Base-by-base conservation (phyloP, 2,113 vertebrate genomes). In the Stegastes partitus region DNA sequence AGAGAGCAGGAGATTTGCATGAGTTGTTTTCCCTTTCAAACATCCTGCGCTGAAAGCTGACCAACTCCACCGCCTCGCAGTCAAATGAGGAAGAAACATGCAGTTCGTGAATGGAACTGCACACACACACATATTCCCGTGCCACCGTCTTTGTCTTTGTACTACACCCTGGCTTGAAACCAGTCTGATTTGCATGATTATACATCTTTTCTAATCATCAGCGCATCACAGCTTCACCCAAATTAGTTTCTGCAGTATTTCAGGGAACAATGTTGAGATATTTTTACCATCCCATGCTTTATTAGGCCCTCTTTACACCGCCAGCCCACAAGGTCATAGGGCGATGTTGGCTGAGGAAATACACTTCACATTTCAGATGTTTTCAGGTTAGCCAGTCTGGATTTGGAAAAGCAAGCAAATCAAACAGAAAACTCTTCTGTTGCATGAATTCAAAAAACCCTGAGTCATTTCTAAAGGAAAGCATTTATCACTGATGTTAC, bases 21-120 rank as follows among this genome's bases (percentile, higher is more conserved):
- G 82, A 56, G 42, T 50, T 71, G 87, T 68, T 95, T 94, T 95
- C 79, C 91, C 90, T 93, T 91, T 93, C 92, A 94, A 94, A 94
- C 81, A 63, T 79, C 71, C 74, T 78, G 71, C 65, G 74, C 11
- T 2, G 65, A 25, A 53, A 61, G 21, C 42, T 68, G 75, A 37
- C 56, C 78, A 68, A 51, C 45, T 51, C 11, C 44, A 51, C 74
- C 63, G 50, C 64, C 83, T 76, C 58, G 16, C 77, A 92, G 85
- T 82, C 92, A 92, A 93, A 92, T 89, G 45, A 84, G 74, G 37
- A 44, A 26, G 39, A 64, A 77, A 55, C 34, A 77, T 64, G 68
- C 77, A 70, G 55, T 63, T 77, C 50, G 39, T 49, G 10, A 65
- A 50, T 37, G 11, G 23, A 82, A 76, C 49, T 64, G 73, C 62